Evolutionary conservation across 2,888 invertebrate genomes (phyloP).

Genomic region (Cephus rjabovi): DNA sequence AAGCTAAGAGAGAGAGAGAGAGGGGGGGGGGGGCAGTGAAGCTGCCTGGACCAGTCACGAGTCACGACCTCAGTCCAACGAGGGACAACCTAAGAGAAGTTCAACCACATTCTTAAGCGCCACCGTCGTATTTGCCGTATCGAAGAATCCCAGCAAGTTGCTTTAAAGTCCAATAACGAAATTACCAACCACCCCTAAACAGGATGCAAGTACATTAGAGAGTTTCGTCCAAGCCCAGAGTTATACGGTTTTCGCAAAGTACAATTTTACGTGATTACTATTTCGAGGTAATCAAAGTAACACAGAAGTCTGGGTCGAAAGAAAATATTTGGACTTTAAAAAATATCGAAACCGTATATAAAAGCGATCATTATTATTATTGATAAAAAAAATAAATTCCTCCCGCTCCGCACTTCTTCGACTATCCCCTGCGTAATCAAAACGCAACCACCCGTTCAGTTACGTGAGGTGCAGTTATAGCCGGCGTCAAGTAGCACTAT

Average conservation of each 20-base stretch:
- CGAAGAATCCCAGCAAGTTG: slow-evolving; percentile 1
- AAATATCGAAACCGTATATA: too few relatives aligned
- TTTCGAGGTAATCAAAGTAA: background rate
- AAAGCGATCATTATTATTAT: too few relatives aligned
- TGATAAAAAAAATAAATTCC: too few relatives aligned
- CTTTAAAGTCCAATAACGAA: background rate
- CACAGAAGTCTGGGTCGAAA: too few relatives aligned
- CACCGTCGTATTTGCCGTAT: slow-evolving; percentile 5
- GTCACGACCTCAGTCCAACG: slow-evolving; percentile 22
- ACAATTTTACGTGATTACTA: background rate
- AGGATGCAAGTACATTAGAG: background rate
- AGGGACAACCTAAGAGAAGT: slow-evolving; percentile 23
- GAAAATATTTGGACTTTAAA: too few relatives aligned
- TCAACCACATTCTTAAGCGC: slow-evolving; percentile 35
- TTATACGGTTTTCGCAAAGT: too few relatives aligned
- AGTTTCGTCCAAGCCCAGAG: background rate
- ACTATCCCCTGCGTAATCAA: background rate
- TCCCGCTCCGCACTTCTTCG: background rate
- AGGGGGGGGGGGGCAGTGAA: background rate
- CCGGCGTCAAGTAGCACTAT: background rate
- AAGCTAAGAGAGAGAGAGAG: background rate
- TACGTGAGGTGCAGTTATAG: background rate
- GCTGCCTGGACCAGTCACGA: slow-evolving; percentile 19
- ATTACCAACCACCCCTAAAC: background rate
- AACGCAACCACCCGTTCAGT: background rate